Base-by-base conservation (phyloP, 1,140 invertebrate species). In the Drepana arcuata region DNA sequence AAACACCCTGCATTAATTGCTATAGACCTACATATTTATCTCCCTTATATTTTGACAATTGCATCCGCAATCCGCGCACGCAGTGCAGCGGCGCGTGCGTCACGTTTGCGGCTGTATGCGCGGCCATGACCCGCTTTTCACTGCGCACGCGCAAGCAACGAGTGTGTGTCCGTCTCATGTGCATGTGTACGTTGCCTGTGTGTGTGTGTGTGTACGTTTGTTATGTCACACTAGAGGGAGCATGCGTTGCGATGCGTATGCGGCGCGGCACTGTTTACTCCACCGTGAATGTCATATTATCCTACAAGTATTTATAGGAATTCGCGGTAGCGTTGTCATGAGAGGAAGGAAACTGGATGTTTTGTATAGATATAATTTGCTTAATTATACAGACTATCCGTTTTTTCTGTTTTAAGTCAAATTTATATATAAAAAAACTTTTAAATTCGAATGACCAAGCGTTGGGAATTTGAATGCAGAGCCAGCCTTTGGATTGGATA, bases 71-170 rank as follows among this genome's bases (percentile, higher is more conserved):
- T 62, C 58, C 52, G 46, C 16, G 50, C 54, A 36, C 37, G 27
- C 21, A 31, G 32, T 33, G 14, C 27, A n/a, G n/a, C 16, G 28
- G 43, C 37, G 42, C 32, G 18, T 34, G 27, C 43, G 27, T 25
- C 48, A 41, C 48, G 48, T 14, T 34, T 34, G 48, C 40, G 39
- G 40, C 37, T 37, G 33, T 30, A 6, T 28, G 36, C 34, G 35
- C 46, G 51, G 40, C 70, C 67, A 33, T 70, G 67, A 70, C 66
- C 70, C 47, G 54, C 54, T 68, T 73, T 61, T 55, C 63, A 54
- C 51, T 52, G 57, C 48, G 51, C 48, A 29, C 12, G 44, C 48
- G 36, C 45, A 49, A 21, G 21, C 30, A 28, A 6, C 26, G 12
- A 16, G 26, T 14, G 39, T 28, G 30, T 33, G 33, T 29, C 24